These are phyloP conservation scores for Epizoanthus rinbou DNA, from an alignment of 92 coral and sea anemone genomes.

Conservation along the genomic window DNA sequence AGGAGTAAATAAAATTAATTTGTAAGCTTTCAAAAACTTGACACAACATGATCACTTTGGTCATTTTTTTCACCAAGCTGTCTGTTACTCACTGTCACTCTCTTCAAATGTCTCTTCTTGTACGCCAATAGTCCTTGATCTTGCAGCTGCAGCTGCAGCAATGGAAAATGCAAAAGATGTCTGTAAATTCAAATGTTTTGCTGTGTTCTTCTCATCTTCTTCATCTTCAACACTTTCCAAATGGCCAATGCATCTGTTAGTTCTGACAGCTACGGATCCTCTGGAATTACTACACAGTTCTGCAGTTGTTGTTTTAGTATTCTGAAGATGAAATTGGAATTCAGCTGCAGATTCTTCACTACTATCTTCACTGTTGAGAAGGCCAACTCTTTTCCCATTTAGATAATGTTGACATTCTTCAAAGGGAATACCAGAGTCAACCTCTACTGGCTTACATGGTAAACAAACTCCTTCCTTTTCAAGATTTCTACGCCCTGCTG, in stretches of 20 bases:
- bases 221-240: slow-evolving; percentile 12
- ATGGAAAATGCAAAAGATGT: slow-evolving; percentile 78
- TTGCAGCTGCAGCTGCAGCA: slow-evolving; percentile 86
- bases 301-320: not conserved
- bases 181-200: slow-evolving; percentile 24
- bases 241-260: not conserved
- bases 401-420: not conserved
- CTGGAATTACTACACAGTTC: not conserved
- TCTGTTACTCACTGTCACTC: slow-evolving; percentile 53
- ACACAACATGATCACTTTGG: too few relatives aligned
- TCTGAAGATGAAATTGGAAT: not conserved
- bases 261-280: slow-evolving; percentile 15
- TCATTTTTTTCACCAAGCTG: not conserved
- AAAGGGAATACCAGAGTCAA: not conserved
- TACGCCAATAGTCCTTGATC: slow-evolving; percentile 62
- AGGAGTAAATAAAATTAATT: too few relatives aligned
- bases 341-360: not conserved
- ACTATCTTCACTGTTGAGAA: not conserved
- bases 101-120: slow-evolving; percentile 80
- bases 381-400: not conserved
- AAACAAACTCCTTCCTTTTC: not conserved
- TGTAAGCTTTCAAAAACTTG: too few relatives aligned
- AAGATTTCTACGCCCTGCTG: slow-evolving; percentile 25
- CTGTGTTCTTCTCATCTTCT: too few relatives aligned
- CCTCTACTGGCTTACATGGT: not conserved